phyloP scores from a whole-genome alignment of 2,888 invertebrate species.

The Strigamia maritima region DNA sequence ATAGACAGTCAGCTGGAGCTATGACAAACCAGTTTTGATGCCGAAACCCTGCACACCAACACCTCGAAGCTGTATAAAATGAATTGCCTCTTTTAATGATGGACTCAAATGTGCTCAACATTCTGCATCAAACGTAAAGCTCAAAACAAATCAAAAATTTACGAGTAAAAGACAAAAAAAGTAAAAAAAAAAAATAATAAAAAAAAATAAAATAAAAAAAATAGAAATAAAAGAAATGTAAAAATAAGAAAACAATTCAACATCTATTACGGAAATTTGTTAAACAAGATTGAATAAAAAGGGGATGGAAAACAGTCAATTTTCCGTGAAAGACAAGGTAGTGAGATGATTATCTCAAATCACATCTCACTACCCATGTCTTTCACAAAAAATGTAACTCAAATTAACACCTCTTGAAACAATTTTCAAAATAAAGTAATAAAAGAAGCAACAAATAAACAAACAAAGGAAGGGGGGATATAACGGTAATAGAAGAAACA shows the following conservation, averaged over 20 bases:
- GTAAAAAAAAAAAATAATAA: not conserved
- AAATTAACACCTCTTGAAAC: slow-evolving; percentile 18
- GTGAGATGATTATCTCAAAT: slow-evolving; percentile 71
- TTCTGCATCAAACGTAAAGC: not conserved
- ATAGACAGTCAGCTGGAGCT: slow-evolving; percentile 62
- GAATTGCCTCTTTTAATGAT: slow-evolving; percentile 29
- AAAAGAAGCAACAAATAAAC: slow-evolving; percentile 2
- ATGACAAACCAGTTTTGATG: slow-evolving; percentile 81
- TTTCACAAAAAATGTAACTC: slow-evolving; percentile 64
- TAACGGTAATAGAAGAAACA: not conserved
- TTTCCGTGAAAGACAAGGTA: slow-evolving; percentile 95
- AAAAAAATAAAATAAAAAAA: slow-evolving; percentile 8
- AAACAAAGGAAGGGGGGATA: not conserved
- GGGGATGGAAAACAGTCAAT: slow-evolving; percentile 36
- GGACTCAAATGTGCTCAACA: slow-evolving; percentile 27
- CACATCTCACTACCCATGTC: slow-evolving; percentile 99
- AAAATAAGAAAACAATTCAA: not conserved
- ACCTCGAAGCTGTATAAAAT: slow-evolving; percentile 33
- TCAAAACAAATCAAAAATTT: not conserved
- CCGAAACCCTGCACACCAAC: slow-evolving; percentile 58
- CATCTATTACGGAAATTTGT: too few relatives aligned
- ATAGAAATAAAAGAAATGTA: not conserved
- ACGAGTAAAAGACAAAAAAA: not conserved
- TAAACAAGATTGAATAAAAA: not conserved
- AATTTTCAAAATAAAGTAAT: not conserved